These are phyloP conservation scores for Pseudolaguvia tuberculata DNA, from an alignment of 2,113 vertebrate genomes.

Conservation along the genomic window DNA sequence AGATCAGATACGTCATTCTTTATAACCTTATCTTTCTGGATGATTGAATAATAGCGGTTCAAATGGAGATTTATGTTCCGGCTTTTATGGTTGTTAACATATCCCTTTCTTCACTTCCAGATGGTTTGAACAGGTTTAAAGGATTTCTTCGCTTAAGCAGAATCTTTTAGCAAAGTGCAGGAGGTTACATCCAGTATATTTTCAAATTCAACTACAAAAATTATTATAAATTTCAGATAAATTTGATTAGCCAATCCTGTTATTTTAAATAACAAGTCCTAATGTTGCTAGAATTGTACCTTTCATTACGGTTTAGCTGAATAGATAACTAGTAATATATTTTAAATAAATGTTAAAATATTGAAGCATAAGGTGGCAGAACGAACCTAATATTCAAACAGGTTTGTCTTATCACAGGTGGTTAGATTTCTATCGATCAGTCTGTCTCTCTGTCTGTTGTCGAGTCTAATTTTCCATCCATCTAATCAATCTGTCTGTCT, in stretches of 20 bases:
- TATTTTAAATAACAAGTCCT: no score
- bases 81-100: background rate
- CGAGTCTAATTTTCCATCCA: no score
- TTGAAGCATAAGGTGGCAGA: background rate
- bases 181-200: no score
- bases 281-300: no score
- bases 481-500: no score
- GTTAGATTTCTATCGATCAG: background rate
- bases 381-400: background rate
- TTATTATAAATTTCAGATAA: no score
- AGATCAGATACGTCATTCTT: conserved; percentile 21
- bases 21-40: conserved; percentile 29
- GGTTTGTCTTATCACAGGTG: background rate
- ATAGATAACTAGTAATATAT: no score
- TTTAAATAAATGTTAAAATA: background rate
- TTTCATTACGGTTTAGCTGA: background rate
- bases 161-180: background rate
- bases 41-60: conserved; percentile 27
- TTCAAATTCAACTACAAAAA: no score
- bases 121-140: background rate
- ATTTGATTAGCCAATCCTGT: no score
- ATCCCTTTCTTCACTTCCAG: background rate
- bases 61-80: background rate
- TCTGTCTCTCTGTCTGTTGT: background rate
- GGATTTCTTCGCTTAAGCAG: background rate